A percentile compares a stretch with the other conserved stretches of the same genome.
These are phyloP conservation scores for Ptychoptera contaminata DNA, from an alignment of 2,888 invertebrate species.

Conservation along the genomic window DNA sequence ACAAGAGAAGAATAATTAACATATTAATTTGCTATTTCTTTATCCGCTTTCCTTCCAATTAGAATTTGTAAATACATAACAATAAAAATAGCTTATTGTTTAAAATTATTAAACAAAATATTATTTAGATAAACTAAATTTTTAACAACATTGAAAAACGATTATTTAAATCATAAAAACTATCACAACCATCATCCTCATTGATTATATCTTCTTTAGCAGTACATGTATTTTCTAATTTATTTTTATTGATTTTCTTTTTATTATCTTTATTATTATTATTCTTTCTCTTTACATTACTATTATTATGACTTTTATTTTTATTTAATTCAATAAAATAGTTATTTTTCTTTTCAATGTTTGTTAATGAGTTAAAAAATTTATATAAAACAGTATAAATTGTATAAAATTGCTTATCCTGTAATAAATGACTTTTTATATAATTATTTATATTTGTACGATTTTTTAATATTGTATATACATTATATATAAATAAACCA, in stretches of 20 bases:
- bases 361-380: neutral
- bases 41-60: too few relatives aligned
- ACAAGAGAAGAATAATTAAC: too few relatives aligned
- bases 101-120: too few relatives aligned
- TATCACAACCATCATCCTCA: slow-evolving; percentile 9
- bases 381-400: neutral
- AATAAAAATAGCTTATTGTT: too few relatives aligned
- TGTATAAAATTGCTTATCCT: slow-evolving; percentile 15
- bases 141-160: slow-evolving; percentile 23
- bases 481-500: slow-evolving; percentile 63
- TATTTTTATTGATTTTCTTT: slow-evolving; percentile 19
- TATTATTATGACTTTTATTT: slow-evolving; percentile 14
- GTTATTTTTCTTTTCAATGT: slow-evolving; percentile 12
- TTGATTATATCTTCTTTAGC: slow-evolving; percentile 12
- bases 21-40: too few relatives aligned
- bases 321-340: slow-evolving; percentile 18
- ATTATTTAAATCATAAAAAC: slow-evolving; percentile 26
- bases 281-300: slow-evolving; percentile 11
- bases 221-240: slow-evolving; percentile 13
- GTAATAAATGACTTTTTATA: slow-evolving; percentile 34
- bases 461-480: slow-evolving; percentile 43
- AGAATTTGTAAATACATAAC: too few relatives aligned
- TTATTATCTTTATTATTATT: slow-evolving; percentile 19
- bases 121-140: too few relatives aligned
- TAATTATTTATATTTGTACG: slow-evolving; percentile 38